phyloP scores from a whole-genome alignment of 2,113 vertebrate species.

The Gavialis gangeticus region DNA sequence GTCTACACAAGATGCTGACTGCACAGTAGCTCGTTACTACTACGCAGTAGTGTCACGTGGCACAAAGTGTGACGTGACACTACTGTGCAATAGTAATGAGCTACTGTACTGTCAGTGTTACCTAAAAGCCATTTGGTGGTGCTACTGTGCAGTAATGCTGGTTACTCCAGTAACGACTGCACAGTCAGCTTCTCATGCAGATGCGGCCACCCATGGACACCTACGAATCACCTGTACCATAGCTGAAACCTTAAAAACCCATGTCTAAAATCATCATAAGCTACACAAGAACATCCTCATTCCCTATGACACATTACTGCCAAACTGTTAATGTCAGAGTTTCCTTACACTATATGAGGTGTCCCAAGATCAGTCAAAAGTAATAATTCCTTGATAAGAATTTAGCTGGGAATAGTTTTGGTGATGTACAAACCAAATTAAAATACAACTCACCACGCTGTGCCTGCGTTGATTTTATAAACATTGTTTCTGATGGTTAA shows the following conservation, averaged over 20 bases:
- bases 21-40: no score
- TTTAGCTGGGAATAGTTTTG: not conserved
- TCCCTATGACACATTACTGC: not conserved
- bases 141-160: no score
- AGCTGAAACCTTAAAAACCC: not conserved
- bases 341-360: not conserved
- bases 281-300: not conserved
- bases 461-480: not conserved
- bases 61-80: no score
- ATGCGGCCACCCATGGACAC: not conserved
- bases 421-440: not conserved
- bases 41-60: no score
- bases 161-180: no score
- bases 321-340: not conserved
- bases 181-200: not conserved
- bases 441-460: not conserved
- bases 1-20: not conserved
- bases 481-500: rapidly evolving
- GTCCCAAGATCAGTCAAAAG: not conserved
- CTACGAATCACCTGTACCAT: not conserved
- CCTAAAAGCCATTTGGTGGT: no score
- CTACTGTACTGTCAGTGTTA: no score
- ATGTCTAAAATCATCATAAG: not conserved
- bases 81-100: no score
- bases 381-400: not conserved